Conservation (phyloP, 2,797 vertebrate species). For the Vultur gryphus region DNA sequence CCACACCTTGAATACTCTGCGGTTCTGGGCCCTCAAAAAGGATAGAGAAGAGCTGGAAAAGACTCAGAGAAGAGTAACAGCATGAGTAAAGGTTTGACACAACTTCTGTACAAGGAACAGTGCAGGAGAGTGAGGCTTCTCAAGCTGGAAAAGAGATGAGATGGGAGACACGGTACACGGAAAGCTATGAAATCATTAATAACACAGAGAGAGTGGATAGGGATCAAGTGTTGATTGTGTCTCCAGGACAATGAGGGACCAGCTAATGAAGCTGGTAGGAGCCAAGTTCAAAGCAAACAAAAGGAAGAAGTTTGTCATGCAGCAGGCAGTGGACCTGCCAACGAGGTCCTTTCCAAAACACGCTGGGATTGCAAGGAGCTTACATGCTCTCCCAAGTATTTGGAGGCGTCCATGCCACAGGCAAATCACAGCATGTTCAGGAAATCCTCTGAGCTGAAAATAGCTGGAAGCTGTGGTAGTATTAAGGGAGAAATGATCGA, state of each 20-base stretch:
- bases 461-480: background rate
- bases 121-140: background rate
- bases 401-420: background rate
- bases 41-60: background rate
- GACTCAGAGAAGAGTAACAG: background rate
- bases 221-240: background rate
- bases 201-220: background rate
- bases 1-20: background rate
- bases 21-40: background rate
- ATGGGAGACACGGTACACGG: background rate
- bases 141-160: background rate
- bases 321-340: background rate
- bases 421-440: background rate
- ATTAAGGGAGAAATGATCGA: background rate
- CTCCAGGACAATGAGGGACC: background rate
- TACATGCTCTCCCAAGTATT: background rate
- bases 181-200: background rate
- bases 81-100: background rate
- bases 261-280: background rate
- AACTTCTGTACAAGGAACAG: background rate
- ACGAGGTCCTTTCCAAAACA: background rate
- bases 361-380: background rate
- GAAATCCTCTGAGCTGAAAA: background rate
- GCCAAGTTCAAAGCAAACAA: background rate
- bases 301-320: background rate